Evolutionary conservation across 2,113 vertebrate species (phyloP).

Genomic region (Forbesichthys agassizii): DNA sequence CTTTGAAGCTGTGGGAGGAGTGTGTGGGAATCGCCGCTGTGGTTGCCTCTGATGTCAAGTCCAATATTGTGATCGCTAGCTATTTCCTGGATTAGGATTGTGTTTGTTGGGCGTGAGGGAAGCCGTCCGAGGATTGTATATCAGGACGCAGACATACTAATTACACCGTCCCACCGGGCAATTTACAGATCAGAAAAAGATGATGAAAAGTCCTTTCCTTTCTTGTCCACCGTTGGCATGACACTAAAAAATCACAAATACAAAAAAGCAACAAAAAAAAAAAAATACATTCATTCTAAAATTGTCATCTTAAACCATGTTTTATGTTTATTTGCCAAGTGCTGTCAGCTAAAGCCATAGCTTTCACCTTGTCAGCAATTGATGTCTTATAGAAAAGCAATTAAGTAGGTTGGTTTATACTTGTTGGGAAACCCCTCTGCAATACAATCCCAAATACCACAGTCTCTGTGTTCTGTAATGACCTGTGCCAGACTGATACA

Average conservation of each 20-base stretch:
- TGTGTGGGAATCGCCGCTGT: constrained; percentile 77
- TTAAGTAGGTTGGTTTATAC: background rate
- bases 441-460: background rate
- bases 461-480: background rate
- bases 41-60: constrained; percentile 87
- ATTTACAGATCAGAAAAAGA: constrained; percentile 50
- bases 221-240: constrained; percentile 15
- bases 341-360: background rate
- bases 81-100: constrained; percentile 85
- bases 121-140: constrained; percentile 75
- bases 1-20: constrained; percentile 85
- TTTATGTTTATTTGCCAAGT: constrained; percentile 8
- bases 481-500: constrained; percentile 15
- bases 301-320: background rate
- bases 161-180: constrained; percentile 64
- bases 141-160: constrained; percentile 77
- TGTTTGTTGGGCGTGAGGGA: constrained; percentile 79
- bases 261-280: background rate
- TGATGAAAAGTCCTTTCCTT: constrained; percentile 14
- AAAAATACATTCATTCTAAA: background rate
- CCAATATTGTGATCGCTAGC: constrained; percentile 83
- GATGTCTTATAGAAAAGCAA: background rate
- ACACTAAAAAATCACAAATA: background rate
- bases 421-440: background rate
- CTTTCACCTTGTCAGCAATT: constrained; percentile 4